Evolutionary conservation across 2,888 invertebrate species (phyloP).

Genomic region (Sceliomorpha sp.): DNA sequence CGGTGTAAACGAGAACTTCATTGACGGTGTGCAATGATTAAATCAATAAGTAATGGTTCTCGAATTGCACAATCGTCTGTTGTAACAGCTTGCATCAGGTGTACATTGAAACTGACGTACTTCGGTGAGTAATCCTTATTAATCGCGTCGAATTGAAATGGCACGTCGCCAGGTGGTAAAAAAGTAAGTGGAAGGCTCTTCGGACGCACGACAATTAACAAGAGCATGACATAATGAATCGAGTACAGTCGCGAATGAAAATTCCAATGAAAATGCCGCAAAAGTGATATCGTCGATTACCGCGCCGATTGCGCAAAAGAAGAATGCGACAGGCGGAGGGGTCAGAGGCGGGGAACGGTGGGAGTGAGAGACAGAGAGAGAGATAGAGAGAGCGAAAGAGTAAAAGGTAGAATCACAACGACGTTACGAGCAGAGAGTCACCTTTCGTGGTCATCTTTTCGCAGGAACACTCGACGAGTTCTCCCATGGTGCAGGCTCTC

Average conservation of each 20-base stretch:
- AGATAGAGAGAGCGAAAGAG: no score
- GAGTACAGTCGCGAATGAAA: not conserved
- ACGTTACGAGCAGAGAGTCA: slow-evolving; percentile 56
- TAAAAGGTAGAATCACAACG: slow-evolving; percentile 37
- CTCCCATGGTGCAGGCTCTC: slow-evolving; percentile 92
- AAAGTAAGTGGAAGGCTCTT: slow-evolving; percentile 4
- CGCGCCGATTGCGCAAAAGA: slow-evolving; percentile 4
- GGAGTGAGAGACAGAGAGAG: not conserved
- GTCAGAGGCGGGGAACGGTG: no score
- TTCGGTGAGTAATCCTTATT: slow-evolving; percentile 4
- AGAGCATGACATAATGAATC: slow-evolving; percentile 11
- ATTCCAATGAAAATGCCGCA: slow-evolving; percentile 8
- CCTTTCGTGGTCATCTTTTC: slow-evolving; percentile 85
- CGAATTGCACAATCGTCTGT: not conserved
- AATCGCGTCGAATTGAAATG: slow-evolving; percentile 8
- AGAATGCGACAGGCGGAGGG: no score
- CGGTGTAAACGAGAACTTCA: no score
- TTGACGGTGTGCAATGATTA: no score
- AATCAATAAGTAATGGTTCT: no score
- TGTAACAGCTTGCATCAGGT: not conserved
- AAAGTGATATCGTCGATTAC: slow-evolving; percentile 1
- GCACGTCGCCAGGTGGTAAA: not conserved
- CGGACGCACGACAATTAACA: not conserved
- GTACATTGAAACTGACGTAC: not conserved
- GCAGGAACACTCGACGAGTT: slow-evolving; percentile 92